phyloP scores from a whole-genome alignment of 2,888 invertebrate genomes.

The Campoplex capitator region DNA sequence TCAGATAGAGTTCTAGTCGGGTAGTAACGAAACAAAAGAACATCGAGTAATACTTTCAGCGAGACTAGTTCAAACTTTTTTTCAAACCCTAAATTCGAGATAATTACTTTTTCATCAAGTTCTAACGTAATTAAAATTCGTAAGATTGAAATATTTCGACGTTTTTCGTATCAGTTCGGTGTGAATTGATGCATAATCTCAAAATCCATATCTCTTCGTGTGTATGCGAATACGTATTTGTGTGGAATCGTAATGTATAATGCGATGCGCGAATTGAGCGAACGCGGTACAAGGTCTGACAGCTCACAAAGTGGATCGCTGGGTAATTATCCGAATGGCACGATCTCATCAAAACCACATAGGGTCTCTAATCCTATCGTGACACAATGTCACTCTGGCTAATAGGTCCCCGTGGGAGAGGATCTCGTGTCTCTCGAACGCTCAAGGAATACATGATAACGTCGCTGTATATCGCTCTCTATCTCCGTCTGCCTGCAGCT shows the following conservation, averaged over 20 bases:
- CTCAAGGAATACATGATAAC: slow-evolving; percentile 67
- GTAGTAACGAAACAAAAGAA: neutral
- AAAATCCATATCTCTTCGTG: neutral
- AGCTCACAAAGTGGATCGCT: slow-evolving; percentile 66
- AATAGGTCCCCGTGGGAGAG: slow-evolving; percentile 67
- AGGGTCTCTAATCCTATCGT: slow-evolving; percentile 68
- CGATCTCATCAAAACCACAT: slow-evolving; percentile 70
- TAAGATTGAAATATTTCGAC: neutral
- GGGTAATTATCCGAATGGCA: slow-evolving; percentile 67
- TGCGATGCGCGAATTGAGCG: slow-evolving; percentile 30
- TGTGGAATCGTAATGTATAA: slow-evolving; percentile 33
- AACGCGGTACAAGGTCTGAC: slow-evolving; percentile 47
- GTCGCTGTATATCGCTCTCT: slow-evolving; percentile 3
- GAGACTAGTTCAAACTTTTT: neutral
- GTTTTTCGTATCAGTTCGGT: neutral
- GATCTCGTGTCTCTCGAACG: slow-evolving; percentile 67
- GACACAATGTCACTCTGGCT: slow-evolving; percentile 70
- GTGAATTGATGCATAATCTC: neutral
- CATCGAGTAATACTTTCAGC: neutral
- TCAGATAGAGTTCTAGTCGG: too few relatives aligned
- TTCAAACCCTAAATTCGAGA: too few relatives aligned
- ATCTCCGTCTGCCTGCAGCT: neutral
- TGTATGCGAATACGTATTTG: slow-evolving; percentile 4
- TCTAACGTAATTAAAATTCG: neutral
- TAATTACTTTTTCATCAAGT: neutral